Base-by-base conservation (phyloP, 2,888 invertebrate species). In the Lasioglossum villosulum region DNA sequence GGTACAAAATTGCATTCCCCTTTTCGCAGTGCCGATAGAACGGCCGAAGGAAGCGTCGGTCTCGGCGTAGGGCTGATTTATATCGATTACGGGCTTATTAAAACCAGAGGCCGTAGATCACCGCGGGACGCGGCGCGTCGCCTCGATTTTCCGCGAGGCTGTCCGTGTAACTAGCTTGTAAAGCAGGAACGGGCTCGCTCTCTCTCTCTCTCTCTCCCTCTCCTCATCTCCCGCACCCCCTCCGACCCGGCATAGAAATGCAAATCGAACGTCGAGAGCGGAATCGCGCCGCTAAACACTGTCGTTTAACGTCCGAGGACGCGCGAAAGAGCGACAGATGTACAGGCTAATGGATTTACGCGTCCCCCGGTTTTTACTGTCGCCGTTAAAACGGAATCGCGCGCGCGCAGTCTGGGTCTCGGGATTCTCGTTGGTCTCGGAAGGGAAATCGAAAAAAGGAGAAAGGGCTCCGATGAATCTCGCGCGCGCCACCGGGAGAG, bases 291-390 rank as follows among this genome's bases (percentile, higher is more conserved):
- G 30, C 72, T 72, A 48, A 72, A 72, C 45, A 27, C 10, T 48
- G 72, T 45, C 45, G 16, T 72, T 45, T 72, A 72, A 70, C 45
- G 72, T 48, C 30, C 23, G 48, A 72, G 71, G 8, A 72, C 45
- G 70, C 48, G 45, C 27, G 30, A 30, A 27, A 45, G 42, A 80
- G 42, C 83, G 76, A 76, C 83, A 83, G 83, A 83, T 83, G 83
- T 27, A 82, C 59, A 4, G 16, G 66, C n/a, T 82, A 82, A 83
- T 72, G 72, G 52, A 82, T 66, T 82, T 66, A 76, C 75, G 66
- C 72, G 83, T 56, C 71, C 75, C 82, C 27, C 66, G 34, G 56
- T n/a, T 73, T 82, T 70, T n/a, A 71, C 52, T 23, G 34, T 34
- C 52, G 14, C 16, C 39, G 59, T 73, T 66, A 66, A 45, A 82